phyloP scores from a whole-genome alignment of 2,113 vertebrate species.

The Rallus limicola region DNA sequence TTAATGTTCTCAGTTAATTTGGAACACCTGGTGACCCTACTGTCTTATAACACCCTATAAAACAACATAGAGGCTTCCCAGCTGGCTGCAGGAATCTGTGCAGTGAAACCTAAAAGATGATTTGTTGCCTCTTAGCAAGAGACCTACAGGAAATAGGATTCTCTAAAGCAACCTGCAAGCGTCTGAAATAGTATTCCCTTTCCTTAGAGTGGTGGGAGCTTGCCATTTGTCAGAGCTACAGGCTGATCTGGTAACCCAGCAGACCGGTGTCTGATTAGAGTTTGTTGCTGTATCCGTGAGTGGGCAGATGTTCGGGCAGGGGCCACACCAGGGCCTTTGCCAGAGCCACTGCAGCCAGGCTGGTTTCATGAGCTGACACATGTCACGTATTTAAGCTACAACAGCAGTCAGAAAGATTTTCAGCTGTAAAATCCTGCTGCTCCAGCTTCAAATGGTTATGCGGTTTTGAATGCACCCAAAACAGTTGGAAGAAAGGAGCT shows the following conservation, averaged over 20 bases:
- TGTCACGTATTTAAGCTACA: background rate
- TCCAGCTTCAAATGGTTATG: background rate
- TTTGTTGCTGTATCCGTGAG: background rate
- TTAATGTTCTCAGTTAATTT: background rate
- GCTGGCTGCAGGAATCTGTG: background rate
- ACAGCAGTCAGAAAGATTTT: background rate
- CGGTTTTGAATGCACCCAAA: background rate
- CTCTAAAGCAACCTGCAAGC: background rate
- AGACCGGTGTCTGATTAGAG: background rate
- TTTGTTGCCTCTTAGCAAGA: conserved; percentile 4
- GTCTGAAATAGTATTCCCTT: background rate
- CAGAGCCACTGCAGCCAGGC: background rate
- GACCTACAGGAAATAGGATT: background rate
- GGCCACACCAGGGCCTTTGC: background rate
- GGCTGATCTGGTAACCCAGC: background rate
- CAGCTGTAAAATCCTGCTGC: background rate
- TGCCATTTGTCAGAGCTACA: background rate
- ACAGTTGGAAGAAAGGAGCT: background rate
- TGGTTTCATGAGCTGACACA: background rate
- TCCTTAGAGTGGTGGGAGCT: background rate
- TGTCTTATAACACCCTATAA: background rate
- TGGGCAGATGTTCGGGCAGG: background rate
- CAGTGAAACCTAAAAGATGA: background rate
- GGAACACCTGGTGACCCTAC: background rate
- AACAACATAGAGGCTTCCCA: background rate